A percentile compares a stretch with the other conserved stretches of the same genome.
Evolutionary conservation across 2,113 vertebrate genomes (phyloP).

Genomic region (Plotosus lineatus): DNA sequence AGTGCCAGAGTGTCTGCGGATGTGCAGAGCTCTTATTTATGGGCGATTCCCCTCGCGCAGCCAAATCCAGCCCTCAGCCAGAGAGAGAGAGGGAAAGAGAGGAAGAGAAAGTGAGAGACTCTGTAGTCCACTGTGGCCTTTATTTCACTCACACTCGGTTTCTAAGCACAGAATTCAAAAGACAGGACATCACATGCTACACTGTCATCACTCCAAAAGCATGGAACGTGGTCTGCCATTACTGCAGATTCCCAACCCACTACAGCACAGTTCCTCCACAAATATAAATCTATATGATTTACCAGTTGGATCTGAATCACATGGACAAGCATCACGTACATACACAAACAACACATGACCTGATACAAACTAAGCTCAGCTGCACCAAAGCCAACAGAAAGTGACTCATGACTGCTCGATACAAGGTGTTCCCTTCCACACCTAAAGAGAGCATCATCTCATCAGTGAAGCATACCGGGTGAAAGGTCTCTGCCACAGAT

Average conservation of each 20-base stretch:
- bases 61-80: constrained; percentile 29
- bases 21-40: constrained; percentile 66
- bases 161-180: not conserved
- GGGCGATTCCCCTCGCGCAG: constrained; percentile 61
- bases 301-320: constrained; percentile 21
- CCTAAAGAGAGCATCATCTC: not conserved
- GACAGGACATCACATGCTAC: constrained; percentile 25
- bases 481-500: not conserved
- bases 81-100: constrained; percentile 20
- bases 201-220: constrained; percentile 24
- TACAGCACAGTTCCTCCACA: constrained; percentile 22
- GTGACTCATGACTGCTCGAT: not conserved
- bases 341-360: constrained; percentile 6
- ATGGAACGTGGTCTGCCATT: constrained; percentile 1
- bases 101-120: constrained; percentile 29
- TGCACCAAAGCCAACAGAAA: not conserved
- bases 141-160: not conserved
- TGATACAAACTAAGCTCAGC: constrained; percentile 26
- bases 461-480: not conserved
- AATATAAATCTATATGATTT: constrained; percentile 29
- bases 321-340: not conserved
- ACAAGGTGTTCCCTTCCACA: not conserved
- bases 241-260: constrained; percentile 5
- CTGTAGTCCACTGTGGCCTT: not conserved
- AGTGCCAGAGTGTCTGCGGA: constrained; percentile 64